Base-by-base conservation (phyloP, 1,140 invertebrate genomes). In the Drosophila virilis region DNA sequence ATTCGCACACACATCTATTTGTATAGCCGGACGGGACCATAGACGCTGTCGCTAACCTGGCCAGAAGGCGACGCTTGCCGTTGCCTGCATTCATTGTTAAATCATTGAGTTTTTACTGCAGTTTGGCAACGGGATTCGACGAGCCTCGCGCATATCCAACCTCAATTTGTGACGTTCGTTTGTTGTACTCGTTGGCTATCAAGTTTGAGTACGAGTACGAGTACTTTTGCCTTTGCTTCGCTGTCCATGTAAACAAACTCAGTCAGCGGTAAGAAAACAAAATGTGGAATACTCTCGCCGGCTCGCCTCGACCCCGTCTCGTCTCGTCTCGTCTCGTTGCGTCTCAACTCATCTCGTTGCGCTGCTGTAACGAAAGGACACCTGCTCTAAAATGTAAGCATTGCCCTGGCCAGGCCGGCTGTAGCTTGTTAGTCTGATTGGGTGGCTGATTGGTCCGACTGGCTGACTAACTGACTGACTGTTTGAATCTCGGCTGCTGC, bases 31-130 rank as follows among this genome's bases (percentile, higher is more conserved):
- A 52, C 51, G 52, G 54, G 62, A 46, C 40, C 46, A 43, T 69
- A 58, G 64, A 78, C 42, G 64, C 60, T 83, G 80, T 57, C 78
- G 80, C 70, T 65, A 78, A 55, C 64, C 59, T 57, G 61, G 70
- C 48, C 65, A 69, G 51, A 67, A 60, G 66, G 42, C 48, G 71
- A 58, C 59, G 78, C 76, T 88, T 42, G 38, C 35, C 51, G 51
- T 37, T 54, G 51, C 42, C 57, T 59, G 84, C 84, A 88, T 88
- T 88, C 84, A 88, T 88, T 88, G 84, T 88, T 88, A 88, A 88
- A 88, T 89, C 84, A 88, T 88, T 88, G 84, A 72, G 84, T 89
- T 88, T 88, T 88, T 84, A 77, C 84, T 88, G 84, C 84, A 88
- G 84, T 88, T 88, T 89, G 80, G 84, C 84, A 71, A 72, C 77